phyloP scores from a whole-genome alignment of 2,888 invertebrate species.

The Drosophila fulvimacula region DNA sequence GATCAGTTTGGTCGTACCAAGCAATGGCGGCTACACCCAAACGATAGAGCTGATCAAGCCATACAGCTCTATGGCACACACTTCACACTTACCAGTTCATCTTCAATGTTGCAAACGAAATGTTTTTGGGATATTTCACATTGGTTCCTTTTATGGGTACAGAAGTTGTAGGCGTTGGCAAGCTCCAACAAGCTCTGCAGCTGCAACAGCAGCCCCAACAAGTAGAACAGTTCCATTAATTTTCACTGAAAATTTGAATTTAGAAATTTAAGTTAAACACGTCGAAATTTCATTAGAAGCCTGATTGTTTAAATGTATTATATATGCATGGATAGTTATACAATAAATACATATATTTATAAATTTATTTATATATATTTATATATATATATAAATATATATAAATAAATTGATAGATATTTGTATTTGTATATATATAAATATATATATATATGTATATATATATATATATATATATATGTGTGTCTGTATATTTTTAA shows the following conservation, averaged over 20 bases:
- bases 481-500: not conserved
- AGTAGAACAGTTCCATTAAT: not conserved
- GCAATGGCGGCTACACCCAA: not conserved
- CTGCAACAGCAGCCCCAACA: not conserved
- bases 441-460: not conserved
- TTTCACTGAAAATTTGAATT: not conserved
- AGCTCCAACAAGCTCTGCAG: not conserved
- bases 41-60: not conserved
- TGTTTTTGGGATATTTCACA: not conserved
- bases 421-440: not conserved
- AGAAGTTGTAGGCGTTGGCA: not conserved
- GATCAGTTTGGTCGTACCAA: not conserved
- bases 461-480: not conserved
- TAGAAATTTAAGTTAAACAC: not conserved
- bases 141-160: accelerated
- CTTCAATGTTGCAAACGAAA: not conserved
- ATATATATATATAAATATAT: not conserved
- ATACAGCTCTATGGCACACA: not conserved
- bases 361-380: not conserved
- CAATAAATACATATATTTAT: not conserved
- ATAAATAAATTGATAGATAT: too few relatives aligned
- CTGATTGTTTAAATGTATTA: not conserved
- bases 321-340: too few relatives aligned
- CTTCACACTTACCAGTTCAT: not conserved
- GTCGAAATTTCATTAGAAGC: not conserved